Evolutionary conservation across 2,888 invertebrate genomes (phyloP), one percentile per base, ranked within the genome.

Genomic region (Calephelis perditalis): DNA sequence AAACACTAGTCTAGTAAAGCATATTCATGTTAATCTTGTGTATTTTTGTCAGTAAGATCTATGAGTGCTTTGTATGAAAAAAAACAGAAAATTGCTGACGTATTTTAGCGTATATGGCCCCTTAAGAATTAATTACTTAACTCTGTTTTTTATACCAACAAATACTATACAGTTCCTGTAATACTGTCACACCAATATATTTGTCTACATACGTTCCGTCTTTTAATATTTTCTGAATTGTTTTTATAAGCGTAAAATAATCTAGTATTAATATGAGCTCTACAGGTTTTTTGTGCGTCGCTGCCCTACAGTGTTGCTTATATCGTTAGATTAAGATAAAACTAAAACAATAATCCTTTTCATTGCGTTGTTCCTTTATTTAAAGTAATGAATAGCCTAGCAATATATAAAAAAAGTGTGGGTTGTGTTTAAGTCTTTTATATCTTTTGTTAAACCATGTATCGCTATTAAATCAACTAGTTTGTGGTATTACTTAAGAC

Each of bases 321-420:
- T 81, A 86, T 82, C 81, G 81, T 83, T 84, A 84, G 86, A 87
- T 87, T 86, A 78, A 86, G 86, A 88, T 88, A 86, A 86, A 87
- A 88, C 82, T 86, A 86, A 88, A 89, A 90, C 90, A 90, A 89
- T 90, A 86, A 87, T 88, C 87, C 85, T 88, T 88, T 88, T 86
- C 83, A 84, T 86, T 85, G 79, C 74, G 72, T 74, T 74, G 76
- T 74, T 79, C 81, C 77, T 86, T 87, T 88, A 86, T 86, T 87
- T 84, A 78, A 80, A 79, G 75, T 67, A 76, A 75, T 83, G 82
- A 82, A 83, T 79, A 69, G 76, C 70, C 76, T 76, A 77, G 76
- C 76, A 72, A 81, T 76, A 78, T 80, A 63, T 71, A 77, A 78
- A 78, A 81, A 78, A 75, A 68, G 79, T 78, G 87, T 86, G 81